A percentile compares a stretch with the other conserved stretches of the same genome.
Conservation (phyloP, 1,140 invertebrate genomes). For the Cydia fagiglandana region DNA sequence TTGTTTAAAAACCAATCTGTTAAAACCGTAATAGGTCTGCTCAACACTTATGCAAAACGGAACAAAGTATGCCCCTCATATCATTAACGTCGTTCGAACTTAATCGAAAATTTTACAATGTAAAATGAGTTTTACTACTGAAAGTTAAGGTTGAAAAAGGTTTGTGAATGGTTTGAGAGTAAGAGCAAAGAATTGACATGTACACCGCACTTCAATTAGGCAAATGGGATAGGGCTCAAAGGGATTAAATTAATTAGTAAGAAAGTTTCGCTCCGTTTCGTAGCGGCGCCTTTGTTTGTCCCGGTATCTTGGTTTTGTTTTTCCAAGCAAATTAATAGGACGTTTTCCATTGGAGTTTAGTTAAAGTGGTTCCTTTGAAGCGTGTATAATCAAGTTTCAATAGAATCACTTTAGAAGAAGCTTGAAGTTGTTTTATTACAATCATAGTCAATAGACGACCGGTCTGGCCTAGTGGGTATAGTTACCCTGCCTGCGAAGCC, state of each 20-base stretch:
- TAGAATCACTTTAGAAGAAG: no score
- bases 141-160: slow-evolving; percentile 42
- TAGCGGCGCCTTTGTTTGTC: slow-evolving; percentile 68
- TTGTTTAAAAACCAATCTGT: slow-evolving; percentile 31
- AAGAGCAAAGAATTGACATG: slow-evolving; percentile 77
- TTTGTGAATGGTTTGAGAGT: slow-evolving; percentile 38
- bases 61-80: slow-evolving; percentile 66
- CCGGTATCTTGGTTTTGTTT: slow-evolving; percentile 62
- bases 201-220: slow-evolving; percentile 79
- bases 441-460: no score
- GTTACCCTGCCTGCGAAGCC: no score
- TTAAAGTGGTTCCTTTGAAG: neutral
- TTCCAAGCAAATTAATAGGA: slow-evolving; percentile 42
- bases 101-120: slow-evolving; percentile 25
- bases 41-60: slow-evolving; percentile 60
- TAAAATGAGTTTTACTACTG: slow-evolving; percentile 37
- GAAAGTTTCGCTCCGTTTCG: slow-evolving; percentile 73
- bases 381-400: no score
- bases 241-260: slow-evolving; percentile 79
- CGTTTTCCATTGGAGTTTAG: slow-evolving; percentile 1
- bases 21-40: slow-evolving; percentile 39
- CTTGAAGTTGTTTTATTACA: no score
- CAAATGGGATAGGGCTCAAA: slow-evolving; percentile 75
- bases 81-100: slow-evolving; percentile 63
- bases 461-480: no score